A percentile compares a stretch with the other conserved stretches of the same genome.
Evolutionary conservation across 2,113 vertebrate genomes (phyloP).

Genomic region (Cichladusa arquata): DNA sequence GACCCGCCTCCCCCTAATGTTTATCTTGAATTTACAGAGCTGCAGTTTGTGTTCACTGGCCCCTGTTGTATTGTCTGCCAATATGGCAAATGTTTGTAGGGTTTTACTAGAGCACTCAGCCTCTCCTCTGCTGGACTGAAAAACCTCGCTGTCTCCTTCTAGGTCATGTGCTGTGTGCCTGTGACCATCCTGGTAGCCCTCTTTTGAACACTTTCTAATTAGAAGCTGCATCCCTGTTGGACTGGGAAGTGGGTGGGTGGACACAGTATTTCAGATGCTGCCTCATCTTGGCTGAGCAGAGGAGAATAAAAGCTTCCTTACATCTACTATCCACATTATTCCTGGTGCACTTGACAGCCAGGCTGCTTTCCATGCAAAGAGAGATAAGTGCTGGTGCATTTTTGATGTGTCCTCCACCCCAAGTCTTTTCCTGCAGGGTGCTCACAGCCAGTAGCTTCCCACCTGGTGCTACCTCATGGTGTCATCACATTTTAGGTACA

Average conservation of each 20-base stretch:
- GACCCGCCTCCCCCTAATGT: not conserved
- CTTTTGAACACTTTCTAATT: not conserved
- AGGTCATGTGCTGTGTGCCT: not conserved
- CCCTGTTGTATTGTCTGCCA: not conserved
- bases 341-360: not conserved
- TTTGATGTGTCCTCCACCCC: not conserved
- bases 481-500: not conserved
- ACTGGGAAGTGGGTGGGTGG: not conserved
- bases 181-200: not conserved
- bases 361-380: not conserved
- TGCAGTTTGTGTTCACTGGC: not conserved
- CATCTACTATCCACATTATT: not conserved
- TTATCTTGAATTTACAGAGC: not conserved
- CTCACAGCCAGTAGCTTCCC: fast-evolving
- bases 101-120: not conserved
- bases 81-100: not conserved
- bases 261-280: not conserved
- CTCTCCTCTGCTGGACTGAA: not conserved
- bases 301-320: not conserved
- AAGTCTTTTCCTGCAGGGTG: not conserved
- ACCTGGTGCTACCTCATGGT: not conserved
- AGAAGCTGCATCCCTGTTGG: not conserved
- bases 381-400: not conserved
- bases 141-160: not conserved
- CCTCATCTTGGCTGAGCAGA: not conserved